phyloP scores from a whole-genome alignment of 1,140 invertebrate genomes.

The Cotesia glomerata region DNA sequence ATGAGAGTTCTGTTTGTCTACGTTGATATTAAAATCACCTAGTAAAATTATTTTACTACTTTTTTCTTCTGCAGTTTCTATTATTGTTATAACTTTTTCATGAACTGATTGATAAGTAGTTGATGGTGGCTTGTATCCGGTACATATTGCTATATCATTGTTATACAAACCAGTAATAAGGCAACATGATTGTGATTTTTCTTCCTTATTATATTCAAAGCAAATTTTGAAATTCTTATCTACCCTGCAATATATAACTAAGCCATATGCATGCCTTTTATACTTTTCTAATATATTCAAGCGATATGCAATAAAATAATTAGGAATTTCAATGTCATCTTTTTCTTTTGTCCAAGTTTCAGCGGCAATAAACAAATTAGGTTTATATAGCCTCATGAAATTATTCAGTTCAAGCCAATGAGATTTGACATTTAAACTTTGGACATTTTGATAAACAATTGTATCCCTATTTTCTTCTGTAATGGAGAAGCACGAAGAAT shows the following conservation, averaged over 20 bases:
- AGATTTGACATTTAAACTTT: constrained; percentile 12
- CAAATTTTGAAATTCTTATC: constrained; percentile 10
- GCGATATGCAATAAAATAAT: too few species aligned
- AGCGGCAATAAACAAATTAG: too few species aligned
- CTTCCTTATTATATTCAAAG: neutral
- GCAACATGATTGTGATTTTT: constrained; percentile 23
- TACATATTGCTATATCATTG: constrained; percentile 2
- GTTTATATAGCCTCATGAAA: constrained; percentile 12
- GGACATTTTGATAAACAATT: constrained; percentile 26
- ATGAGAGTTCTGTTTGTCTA: constrained; percentile 1
- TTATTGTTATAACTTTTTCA: neutral
- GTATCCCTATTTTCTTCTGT: neutral
- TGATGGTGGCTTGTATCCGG: constrained; percentile 26
- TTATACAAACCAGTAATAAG: neutral
- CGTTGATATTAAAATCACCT: constrained; percentile 26
- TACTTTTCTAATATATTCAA: too few species aligned
- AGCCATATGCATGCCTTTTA: too few species aligned
- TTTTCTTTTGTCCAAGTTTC: too few species aligned
- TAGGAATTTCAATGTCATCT: too few species aligned
- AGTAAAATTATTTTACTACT: constrained; percentile 12
- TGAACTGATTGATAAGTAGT: neutral
- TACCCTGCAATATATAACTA: too few species aligned
- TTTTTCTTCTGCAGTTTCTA: neutral
- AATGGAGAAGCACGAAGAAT: too few species aligned
- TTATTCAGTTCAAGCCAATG: constrained; percentile 22